These are phyloP conservation scores for Siderastrea radians DNA, from an alignment of 92 coral and sea anemone species.

Conservation along the genomic window DNA sequence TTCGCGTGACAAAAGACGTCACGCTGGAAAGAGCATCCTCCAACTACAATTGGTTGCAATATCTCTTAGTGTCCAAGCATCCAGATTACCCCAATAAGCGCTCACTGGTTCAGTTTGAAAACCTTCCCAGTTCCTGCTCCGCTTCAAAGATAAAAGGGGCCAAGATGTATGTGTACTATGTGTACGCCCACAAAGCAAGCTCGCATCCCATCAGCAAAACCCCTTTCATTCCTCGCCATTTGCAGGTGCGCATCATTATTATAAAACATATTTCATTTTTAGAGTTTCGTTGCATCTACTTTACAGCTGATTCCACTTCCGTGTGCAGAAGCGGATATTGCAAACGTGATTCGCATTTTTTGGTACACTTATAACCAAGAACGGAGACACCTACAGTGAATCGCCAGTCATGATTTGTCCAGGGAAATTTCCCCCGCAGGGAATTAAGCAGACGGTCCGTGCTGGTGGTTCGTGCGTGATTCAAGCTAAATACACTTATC, in stretches of 20 bases:
- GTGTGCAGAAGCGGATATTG: too few relatives aligned
- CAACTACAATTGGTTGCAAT: slow-evolving; percentile 56
- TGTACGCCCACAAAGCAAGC: slow-evolving; percentile 73
- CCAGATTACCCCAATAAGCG: slow-evolving; percentile 77
- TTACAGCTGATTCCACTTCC: too few relatives aligned
- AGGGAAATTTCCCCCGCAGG: too few relatives aligned
- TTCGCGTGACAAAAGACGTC: not conserved
- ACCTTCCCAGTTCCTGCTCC: slow-evolving; percentile 54
- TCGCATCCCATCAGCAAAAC: slow-evolving; percentile 5
- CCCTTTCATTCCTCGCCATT: slow-evolving; percentile 66
- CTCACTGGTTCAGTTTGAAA: slow-evolving; percentile 56
- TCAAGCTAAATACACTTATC: too few relatives aligned
- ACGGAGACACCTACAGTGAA: too few relatives aligned
- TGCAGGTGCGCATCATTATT: slow-evolving; percentile 42
- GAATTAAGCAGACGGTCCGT: too few relatives aligned
- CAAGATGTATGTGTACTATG: slow-evolving; percentile 60
- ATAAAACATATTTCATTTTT: too few relatives aligned
- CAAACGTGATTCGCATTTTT: too few relatives aligned
- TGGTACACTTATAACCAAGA: too few relatives aligned
- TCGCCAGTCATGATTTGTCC: too few relatives aligned
- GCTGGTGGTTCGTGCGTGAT: too few relatives aligned
- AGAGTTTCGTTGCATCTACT: too few relatives aligned
- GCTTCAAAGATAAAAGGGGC: slow-evolving; percentile 40
- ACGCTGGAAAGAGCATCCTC: slow-evolving; percentile 46
- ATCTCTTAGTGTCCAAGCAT: slow-evolving; percentile 68